A percentile compares a stretch with the other conserved stretches of the same genome.
Conservation (phyloP, 2,113 vertebrate species). For the Oreochromis aureus region DNA sequence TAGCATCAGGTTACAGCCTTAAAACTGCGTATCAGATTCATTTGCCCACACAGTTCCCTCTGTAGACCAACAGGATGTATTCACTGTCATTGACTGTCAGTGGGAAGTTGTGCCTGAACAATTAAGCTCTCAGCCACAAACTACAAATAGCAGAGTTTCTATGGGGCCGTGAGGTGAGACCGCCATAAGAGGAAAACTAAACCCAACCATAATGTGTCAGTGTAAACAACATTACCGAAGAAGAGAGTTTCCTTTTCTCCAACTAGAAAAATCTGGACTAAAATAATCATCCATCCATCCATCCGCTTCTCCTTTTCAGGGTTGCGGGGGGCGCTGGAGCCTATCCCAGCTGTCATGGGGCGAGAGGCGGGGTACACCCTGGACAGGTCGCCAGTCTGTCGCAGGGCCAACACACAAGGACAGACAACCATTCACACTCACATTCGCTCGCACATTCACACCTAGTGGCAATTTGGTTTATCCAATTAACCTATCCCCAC, state of each 20-base stretch:
- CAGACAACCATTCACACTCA: no score
- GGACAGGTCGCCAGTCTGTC: no score
- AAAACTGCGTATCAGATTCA: rapidly evolving
- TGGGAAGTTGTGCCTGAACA: not conserved
- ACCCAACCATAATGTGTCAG: rapidly evolving
- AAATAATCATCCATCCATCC: not conserved
- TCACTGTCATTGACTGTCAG: not conserved
- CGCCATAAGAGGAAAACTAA: not conserved
- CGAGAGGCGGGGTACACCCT: no score
- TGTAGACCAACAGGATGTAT: not conserved
- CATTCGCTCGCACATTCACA: no score
- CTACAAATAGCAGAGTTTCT: not conserved
- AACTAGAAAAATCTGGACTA: not conserved
- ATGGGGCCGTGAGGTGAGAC: not conserved
- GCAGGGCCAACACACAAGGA: no score
- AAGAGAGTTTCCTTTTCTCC: not conserved
- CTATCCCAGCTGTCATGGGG: no score
- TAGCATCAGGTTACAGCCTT: not conserved
- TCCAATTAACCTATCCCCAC: no score
- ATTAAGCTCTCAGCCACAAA: not conserved
- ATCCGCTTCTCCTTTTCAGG: no score
- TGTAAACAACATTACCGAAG: not conserved
- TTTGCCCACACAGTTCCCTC: not conserved
- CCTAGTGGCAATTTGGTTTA: no score
- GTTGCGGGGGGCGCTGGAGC: no score